phyloP scores from a whole-genome alignment of 2,113 vertebrate species.

The Notechis scutatus region DNA sequence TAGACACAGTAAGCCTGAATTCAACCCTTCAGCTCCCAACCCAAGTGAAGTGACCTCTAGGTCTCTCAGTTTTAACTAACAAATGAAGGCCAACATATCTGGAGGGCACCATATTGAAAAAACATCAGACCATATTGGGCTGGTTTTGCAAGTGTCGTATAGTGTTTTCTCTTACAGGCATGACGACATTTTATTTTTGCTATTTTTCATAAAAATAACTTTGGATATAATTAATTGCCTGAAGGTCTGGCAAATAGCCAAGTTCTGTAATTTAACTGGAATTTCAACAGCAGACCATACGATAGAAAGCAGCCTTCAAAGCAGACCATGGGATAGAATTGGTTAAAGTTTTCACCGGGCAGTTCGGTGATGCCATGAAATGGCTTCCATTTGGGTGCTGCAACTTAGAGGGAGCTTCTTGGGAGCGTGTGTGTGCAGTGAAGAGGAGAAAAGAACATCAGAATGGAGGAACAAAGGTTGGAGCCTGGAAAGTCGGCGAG shows the following conservation, averaged over 20 bases:
- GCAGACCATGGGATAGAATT: background rate
- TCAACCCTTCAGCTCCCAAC: background rate
- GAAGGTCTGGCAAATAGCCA: background rate
- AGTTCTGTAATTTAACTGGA: background rate
- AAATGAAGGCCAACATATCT: background rate
- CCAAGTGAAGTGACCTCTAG: background rate
- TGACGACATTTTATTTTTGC: background rate
- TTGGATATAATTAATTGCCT: background rate
- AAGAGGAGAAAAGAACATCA: background rate
- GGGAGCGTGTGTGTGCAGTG: background rate
- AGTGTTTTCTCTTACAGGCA: background rate
- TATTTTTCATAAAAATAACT: background rate
- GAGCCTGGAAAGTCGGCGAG: background rate
- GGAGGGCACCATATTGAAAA: background rate
- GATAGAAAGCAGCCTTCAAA: background rate
- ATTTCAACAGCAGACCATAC: background rate
- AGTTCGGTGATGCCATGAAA: background rate
- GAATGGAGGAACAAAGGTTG: background rate
- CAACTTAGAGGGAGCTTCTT: background rate
- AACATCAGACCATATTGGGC: background rate
- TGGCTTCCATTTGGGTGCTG: background rate
- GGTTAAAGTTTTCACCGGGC: background rate
- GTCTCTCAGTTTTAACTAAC: background rate
- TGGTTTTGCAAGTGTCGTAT: background rate
- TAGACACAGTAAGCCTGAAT: background rate